Evolutionary conservation across 2,797 vertebrate genomes (phyloP).

Genomic region (Lithobates pipiens): DNA sequence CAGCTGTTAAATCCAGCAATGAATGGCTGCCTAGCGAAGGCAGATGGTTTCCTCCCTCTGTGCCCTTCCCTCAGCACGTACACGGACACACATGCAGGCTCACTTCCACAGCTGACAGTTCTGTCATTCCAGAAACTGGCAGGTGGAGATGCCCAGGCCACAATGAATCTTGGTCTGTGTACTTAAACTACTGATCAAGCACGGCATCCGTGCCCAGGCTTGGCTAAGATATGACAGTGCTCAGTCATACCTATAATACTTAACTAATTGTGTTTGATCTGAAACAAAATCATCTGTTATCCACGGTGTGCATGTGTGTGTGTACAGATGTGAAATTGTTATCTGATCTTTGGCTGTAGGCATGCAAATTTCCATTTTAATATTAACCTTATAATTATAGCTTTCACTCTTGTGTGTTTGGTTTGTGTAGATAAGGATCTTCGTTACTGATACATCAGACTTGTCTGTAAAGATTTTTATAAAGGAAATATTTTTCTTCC

Average conservation of each 20-base stretch:
- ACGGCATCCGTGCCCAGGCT: conserved; percentile 35
- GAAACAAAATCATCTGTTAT: neutral
- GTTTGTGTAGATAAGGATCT: no score
- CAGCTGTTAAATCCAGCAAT: conserved; percentile 63
- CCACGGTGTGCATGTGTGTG: neutral
- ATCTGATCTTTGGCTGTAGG: neutral
- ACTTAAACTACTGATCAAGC: conserved; percentile 45
- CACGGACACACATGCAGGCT: conserved; percentile 58
- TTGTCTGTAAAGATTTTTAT: no score
- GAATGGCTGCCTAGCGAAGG: conserved; percentile 56
- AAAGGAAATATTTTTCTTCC: no score
- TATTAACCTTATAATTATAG: neutral
- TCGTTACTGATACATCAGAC: no score
- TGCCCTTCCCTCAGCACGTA: conserved; percentile 61
- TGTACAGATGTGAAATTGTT: neutral
- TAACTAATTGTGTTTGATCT: neutral
- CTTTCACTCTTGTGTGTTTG: no score
- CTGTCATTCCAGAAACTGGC: conserved; percentile 60
- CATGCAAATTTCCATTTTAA: neutral
- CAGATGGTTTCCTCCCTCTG: conserved; percentile 62
- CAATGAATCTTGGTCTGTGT: conserved; percentile 48
- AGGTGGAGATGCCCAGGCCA: conserved; percentile 58
- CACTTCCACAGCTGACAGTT: conserved; percentile 61
- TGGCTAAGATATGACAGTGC: conserved; percentile 14
- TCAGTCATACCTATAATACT: conserved; percentile 3